phyloP scores from a whole-genome alignment of 2,113 vertebrate species.

The Narcine bancroftii region DNA sequence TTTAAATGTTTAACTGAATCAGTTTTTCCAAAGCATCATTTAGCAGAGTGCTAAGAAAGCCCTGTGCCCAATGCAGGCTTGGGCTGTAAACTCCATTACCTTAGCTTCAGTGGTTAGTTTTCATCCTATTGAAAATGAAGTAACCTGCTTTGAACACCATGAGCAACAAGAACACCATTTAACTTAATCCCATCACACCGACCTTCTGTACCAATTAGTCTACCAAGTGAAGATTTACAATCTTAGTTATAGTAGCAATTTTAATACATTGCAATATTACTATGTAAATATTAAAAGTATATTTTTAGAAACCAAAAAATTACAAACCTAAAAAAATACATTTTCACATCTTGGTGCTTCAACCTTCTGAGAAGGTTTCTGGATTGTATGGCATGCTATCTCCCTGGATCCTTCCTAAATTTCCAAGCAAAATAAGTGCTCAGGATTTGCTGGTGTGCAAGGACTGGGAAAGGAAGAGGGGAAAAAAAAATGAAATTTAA shows the following conservation, averaged over 20 bases:
- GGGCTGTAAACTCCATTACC: not conserved
- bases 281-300: too few species aligned
- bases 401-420: not conserved
- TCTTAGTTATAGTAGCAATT: not conserved
- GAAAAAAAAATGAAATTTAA: not conserved
- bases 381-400: not conserved
- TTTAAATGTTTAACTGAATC: not conserved
- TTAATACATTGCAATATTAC: too few species aligned
- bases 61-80: not conserved
- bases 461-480: not conserved
- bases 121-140: not conserved
- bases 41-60: not conserved
- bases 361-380: not conserved
- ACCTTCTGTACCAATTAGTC: not conserved
- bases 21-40: not conserved
- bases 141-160: too few species aligned
- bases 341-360: not conserved
- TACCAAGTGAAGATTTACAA: not conserved
- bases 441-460: not conserved
- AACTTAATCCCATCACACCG: not conserved
- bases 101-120: not conserved
- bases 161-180: not conserved
- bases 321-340: not conserved
- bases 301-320: not conserved
- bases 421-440: not conserved